These are phyloP conservation scores for Rousettus leschenaultii DNA, from an alignment of 2,113 vertebrate species.

Conservation along the genomic window DNA sequence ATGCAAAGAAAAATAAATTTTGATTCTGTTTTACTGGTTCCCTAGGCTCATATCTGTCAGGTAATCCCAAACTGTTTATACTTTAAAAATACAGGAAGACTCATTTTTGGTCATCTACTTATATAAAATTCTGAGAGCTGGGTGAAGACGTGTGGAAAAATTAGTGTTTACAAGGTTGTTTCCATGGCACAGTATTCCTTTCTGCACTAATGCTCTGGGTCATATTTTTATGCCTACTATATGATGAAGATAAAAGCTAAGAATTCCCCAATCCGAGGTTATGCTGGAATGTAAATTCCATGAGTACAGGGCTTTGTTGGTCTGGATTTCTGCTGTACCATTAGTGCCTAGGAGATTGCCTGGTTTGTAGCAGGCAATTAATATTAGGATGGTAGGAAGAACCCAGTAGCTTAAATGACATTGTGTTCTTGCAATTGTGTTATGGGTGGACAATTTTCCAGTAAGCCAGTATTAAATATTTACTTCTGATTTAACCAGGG, in stretches of 20 bases:
- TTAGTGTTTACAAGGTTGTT: neutral
- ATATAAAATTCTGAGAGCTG: neutral
- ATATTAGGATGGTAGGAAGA: neutral
- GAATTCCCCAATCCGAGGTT: neutral
- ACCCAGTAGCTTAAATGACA: neutral
- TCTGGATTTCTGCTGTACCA: neutral
- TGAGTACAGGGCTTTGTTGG: neutral
- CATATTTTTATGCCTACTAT: neutral
- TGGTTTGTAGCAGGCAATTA: neutral
- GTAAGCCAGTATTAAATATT: no score
- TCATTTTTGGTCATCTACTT: neutral
- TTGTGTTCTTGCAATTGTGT: neutral
- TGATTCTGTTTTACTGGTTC: neutral
- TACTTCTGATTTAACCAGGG: no score
- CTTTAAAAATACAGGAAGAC: neutral
- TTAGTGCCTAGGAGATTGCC: neutral
- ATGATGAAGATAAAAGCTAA: neutral
- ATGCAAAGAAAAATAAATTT: neutral
- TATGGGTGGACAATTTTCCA: no score
- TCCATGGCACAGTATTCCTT: neutral
- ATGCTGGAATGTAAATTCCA: neutral
- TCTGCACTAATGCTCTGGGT: neutral
- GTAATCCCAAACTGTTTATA: neutral
- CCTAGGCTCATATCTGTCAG: neutral
- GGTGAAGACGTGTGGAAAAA: neutral